These are phyloP conservation scores for Anniella stebbinsi DNA, from an alignment of 2,797 vertebrate genomes.

Conservation along the genomic window DNA sequence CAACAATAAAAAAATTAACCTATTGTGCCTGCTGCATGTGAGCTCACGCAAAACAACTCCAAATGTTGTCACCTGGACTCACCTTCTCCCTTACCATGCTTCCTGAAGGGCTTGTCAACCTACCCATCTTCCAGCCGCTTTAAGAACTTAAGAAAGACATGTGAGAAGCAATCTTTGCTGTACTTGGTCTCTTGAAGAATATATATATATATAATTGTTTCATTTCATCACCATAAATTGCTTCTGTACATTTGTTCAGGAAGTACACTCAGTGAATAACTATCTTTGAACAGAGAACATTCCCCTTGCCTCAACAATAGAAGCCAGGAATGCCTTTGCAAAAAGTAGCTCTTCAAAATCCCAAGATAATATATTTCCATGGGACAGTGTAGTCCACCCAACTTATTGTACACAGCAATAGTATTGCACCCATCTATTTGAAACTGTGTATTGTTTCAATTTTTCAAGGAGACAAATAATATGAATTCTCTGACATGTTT, in stretches of 20 bases:
- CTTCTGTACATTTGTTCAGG: neutral
- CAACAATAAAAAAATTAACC: too few relatives aligned
- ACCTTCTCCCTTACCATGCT: too few relatives aligned
- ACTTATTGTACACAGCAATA: neutral
- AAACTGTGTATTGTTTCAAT: neutral
- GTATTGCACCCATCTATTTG: conserved; percentile 7
- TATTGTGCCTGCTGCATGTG: too few relatives aligned
- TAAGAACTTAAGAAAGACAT: neutral
- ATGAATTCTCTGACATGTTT: conserved; percentile 1
- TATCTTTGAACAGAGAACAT: neutral
- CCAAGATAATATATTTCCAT: conserved; percentile 5
- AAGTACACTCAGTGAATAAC: neutral
- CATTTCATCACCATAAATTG: neutral
- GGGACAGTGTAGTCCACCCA: neutral
- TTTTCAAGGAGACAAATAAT: conserved; percentile 15
- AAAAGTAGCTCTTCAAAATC: neutral
- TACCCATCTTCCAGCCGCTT: neutral
- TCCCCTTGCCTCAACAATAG: neutral
- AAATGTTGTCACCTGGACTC: too few relatives aligned
- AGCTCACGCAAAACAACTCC: too few relatives aligned
- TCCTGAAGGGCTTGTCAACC: too few relatives aligned
- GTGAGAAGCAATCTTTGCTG: neutral
- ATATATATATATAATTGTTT: neutral
- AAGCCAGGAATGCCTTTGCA: neutral
- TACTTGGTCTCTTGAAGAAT: neutral